These are phyloP conservation scores for Oreochromis mossambicus DNA, from an alignment of 2,797 vertebrate species.

Conservation along the genomic window DNA sequence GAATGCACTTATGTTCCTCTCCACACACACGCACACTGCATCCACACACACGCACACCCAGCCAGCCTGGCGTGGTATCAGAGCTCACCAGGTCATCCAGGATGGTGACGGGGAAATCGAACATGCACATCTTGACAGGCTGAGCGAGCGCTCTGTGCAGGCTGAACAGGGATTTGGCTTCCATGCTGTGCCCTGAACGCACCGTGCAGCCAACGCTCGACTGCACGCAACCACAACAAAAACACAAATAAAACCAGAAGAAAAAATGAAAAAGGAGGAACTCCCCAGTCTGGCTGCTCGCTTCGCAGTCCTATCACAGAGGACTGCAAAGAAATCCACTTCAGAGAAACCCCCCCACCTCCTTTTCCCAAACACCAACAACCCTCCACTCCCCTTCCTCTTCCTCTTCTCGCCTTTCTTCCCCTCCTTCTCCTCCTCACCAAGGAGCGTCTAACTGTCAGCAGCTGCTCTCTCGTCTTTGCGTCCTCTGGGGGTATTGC, in stretches of 20 bases:
- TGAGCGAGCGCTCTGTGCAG: slow-evolving; percentile 86
- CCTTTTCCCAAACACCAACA: background rate
- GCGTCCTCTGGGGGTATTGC: slow-evolving; percentile 38
- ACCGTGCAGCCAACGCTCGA: background rate
- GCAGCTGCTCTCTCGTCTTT: slow-evolving; percentile 53
- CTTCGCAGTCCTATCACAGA: background rate
- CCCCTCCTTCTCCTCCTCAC: background rate
- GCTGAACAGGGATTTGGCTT: slow-evolving; percentile 82
- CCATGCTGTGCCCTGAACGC: slow-evolving; percentile 69
- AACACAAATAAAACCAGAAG: background rate
- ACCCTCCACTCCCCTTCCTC: background rate
- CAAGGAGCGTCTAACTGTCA: slow-evolving; percentile 27
- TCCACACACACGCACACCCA: background rate
- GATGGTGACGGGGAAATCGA: slow-evolving; percentile 83
- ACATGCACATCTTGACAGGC: slow-evolving; percentile 85
- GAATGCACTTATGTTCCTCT: background rate
- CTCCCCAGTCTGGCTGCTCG: background rate
- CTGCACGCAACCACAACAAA: background rate
- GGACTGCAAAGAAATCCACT: slow-evolving; percentile 23
- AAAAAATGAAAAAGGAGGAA: slow-evolving; percentile 1
- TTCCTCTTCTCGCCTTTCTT: background rate
- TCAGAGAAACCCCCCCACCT: slow-evolving; percentile 3
- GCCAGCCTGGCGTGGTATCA: background rate
- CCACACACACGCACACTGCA: background rate
- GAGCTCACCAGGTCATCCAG: slow-evolving; percentile 84